A percentile compares a stretch with the other conserved stretches of the same genome.
Evolutionary conservation across 37 sponge, comb jelly and placozoan species (phyloP).

Genomic region (Hexactinellida sp.): DNA sequence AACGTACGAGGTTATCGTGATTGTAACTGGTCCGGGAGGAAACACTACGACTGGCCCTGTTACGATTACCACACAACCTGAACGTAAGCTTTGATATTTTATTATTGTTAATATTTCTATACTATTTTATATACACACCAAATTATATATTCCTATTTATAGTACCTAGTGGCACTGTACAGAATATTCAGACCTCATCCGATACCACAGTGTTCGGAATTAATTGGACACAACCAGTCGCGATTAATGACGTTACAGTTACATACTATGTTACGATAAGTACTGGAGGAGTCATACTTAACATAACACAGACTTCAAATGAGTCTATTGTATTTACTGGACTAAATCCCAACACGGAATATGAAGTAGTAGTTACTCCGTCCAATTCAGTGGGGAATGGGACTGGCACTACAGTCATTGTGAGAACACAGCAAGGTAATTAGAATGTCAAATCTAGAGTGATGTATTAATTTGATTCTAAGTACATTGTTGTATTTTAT

Average conservation of each 20-base stretch:
- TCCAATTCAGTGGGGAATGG: slow-evolving; percentile 8
- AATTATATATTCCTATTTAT: background rate
- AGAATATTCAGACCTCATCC: background rate
- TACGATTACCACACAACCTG: background rate
- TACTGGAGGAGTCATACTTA: background rate
- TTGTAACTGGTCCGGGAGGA: background rate
- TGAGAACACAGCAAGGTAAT: background rate
- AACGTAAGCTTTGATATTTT: background rate
- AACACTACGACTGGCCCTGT: background rate
- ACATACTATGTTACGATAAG: background rate
- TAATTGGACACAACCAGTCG: background rate
- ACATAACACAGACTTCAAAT: background rate
- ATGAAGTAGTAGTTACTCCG: background rate
- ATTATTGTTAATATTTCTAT: too few relatives aligned
- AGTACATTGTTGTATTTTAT: background rate
- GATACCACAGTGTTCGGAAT: background rate
- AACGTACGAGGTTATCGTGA: background rate
- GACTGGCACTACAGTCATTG: background rate
- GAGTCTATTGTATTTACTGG: background rate
- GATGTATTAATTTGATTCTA: background rate
- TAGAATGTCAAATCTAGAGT: background rate
- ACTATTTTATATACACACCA: background rate
- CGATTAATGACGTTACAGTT: background rate
- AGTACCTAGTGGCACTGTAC: background rate
- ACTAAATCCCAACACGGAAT: background rate